A percentile compares a stretch with the other conserved stretches of the same genome.
Conservation (phyloP, 2,113 vertebrate species). For the Toxotes jaculatrix region DNA sequence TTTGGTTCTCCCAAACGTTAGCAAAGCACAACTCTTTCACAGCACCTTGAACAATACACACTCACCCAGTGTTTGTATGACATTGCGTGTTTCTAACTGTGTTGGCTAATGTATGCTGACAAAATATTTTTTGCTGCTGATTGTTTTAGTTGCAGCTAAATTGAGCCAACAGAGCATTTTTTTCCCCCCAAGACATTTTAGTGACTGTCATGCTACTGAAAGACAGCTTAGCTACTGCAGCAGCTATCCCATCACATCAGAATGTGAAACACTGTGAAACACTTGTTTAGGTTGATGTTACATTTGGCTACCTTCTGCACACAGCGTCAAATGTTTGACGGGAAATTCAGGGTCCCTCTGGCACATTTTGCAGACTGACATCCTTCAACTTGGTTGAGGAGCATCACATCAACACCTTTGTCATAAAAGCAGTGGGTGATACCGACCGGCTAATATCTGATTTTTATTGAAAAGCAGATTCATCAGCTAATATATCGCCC, state of each 20-base stretch:
- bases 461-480: slow-evolving; percentile 14
- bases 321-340: not conserved
- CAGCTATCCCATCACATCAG: slow-evolving; percentile 15
- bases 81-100: slow-evolving; percentile 11
- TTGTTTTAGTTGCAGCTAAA: slow-evolving; percentile 8
- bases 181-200: not conserved
- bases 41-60: not conserved
- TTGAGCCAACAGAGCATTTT: slow-evolving; percentile 9
- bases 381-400: slow-evolving; percentile 39
- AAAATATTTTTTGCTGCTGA: slow-evolving; percentile 24
- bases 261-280: slow-evolving; percentile 14
- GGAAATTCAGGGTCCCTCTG: slow-evolving; percentile 26
- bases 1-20: not conserved
- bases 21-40: not conserved
- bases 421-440: slow-evolving; percentile 33
- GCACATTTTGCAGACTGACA: slow-evolving; percentile 23
- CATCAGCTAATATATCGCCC: not conserved
- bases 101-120: slow-evolving; percentile 40
- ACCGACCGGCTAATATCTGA: slow-evolving; percentile 21
- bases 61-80: not conserved
- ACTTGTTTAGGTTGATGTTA: slow-evolving; percentile 32
- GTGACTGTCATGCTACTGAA: slow-evolving; percentile 6
- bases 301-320: slow-evolving; percentile 26
- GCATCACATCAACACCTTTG: slow-evolving; percentile 55
- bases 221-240: not conserved